Evolutionary conservation across 2,888 invertebrate genomes (phyloP), one percentile per base, ranked within the genome.

Genomic region (Meghimatium bilineatum): DNA sequence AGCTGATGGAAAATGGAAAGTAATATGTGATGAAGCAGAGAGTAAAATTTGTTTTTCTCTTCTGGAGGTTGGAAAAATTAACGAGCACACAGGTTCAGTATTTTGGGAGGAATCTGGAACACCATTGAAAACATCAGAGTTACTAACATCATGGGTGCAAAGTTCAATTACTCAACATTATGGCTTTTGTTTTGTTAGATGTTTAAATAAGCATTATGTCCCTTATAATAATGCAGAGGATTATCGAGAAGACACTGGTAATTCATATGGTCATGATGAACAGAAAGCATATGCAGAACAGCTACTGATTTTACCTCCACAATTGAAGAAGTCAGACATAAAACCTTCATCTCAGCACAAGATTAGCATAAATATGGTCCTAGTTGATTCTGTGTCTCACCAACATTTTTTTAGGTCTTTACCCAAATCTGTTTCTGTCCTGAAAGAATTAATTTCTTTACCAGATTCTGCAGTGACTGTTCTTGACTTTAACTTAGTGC

Each of bases 341-440:
- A 23, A 38, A 6, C 29, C 26, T 23, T 12, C 20, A 6, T n/a
- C 38, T 3, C 44, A 29, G 34, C 34, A 69, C 14, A 36, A 74
- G 12, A 79, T 91, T 2, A 90, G 89, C 84, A 83, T 91, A 17
- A 91, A 91, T 83, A 56, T 90, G 20, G 85, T 91, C 60, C 89
- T 90, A 34, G 82, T 91, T 36, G 91, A 91, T 82, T 91, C 91
- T 14, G 88, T 90, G n/a, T 90, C 91, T 66, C 84, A 88, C 36
- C 88, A 89, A 80, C 91, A 91, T 86, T 91, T 91, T 66, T 90
- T 87, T 79, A 75, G 91, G 23, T 90, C 90, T 14, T 72, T 91
- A 69, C 88, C 89, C 34, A 85, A 88, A 84, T 88, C 90, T 38
- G 85, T 90, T 0, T 49, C 85, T 56, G 66, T 83, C 0, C 85